Evolutionary conservation across 2,113 vertebrate species (phyloP).

Genomic region (Nannospalax galili): DNA sequence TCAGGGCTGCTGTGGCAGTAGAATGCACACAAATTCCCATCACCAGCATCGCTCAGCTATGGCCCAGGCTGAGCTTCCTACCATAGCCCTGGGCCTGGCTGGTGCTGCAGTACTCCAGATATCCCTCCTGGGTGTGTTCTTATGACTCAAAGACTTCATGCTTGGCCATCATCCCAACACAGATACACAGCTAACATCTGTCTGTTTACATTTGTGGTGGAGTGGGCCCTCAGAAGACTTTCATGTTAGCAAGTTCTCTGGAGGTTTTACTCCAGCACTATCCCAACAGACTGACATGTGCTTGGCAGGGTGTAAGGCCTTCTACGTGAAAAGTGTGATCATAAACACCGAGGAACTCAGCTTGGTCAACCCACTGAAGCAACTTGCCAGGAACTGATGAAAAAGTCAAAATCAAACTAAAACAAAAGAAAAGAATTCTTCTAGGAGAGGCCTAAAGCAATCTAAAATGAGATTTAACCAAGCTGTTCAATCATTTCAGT

Average conservation of each 20-base stretch:
- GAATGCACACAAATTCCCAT: neutral
- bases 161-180: neutral
- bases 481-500: neutral
- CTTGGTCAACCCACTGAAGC: neutral
- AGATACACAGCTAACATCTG: neutral
- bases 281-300: neutral
- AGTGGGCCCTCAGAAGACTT: neutral
- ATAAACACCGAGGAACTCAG: neutral
- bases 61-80: neutral
- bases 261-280: neutral
- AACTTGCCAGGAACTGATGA: neutral
- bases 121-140: neutral
- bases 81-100: neutral
- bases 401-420: neutral
- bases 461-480: neutral
- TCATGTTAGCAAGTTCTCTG: neutral
- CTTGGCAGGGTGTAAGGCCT: neutral
- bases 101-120: neutral
- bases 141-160: neutral
- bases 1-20: neutral
- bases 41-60: neutral
- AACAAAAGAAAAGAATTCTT: neutral
- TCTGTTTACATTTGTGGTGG: neutral
- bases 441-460: neutral
- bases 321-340: rapidly evolving